Evolutionary conservation across 2,888 invertebrate species (phyloP).

Genomic region (Drosophila falleni): DNA sequence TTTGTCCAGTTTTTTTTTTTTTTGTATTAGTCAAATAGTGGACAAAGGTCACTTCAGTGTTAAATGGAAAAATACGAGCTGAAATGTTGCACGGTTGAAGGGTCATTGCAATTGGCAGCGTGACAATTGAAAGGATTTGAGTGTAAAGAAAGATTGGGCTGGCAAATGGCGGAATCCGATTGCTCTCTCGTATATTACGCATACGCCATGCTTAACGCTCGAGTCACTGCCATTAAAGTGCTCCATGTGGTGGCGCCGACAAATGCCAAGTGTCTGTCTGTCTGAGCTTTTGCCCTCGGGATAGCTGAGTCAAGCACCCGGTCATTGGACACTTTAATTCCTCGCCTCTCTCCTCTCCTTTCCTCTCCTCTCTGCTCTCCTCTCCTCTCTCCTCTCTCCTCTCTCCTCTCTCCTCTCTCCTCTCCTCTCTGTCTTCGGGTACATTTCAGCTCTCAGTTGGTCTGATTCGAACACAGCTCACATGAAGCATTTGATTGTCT

Average conservation of each 20-base stretch:
- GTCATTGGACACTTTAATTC: constrained; percentile 46
- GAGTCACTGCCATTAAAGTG: constrained; percentile 23
- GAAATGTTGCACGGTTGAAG: constrained; percentile 12
- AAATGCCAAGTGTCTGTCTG: constrained; percentile 61
- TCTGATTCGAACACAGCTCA: constrained; percentile 5
- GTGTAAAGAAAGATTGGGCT: constrained; percentile 14
- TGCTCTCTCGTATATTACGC: constrained; percentile 38
- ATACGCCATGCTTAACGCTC: constrained; percentile 49
- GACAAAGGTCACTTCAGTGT: not conserved
- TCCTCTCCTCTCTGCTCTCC: no score
- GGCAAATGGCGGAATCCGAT: constrained; percentile 32
- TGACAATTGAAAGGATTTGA: constrained; percentile 38
- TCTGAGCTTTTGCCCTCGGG: constrained; percentile 49
- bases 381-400: not conserved
- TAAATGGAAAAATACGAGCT: constrained; percentile 11
- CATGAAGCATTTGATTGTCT: not conserved
- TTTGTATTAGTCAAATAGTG: constrained; percentile 5
- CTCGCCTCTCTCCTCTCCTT: not conserved
- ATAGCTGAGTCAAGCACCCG: constrained; percentile 31
- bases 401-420: not conserved
- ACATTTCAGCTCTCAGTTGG: not conserved
- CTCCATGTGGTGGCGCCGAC: constrained; percentile 60
- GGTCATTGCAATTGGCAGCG: constrained; percentile 34
- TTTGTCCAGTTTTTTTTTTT: not conserved
- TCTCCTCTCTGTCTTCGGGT: no score